Base-by-base conservation (phyloP, 2,113 vertebrate genomes). In the Plotosus lineatus region DNA sequence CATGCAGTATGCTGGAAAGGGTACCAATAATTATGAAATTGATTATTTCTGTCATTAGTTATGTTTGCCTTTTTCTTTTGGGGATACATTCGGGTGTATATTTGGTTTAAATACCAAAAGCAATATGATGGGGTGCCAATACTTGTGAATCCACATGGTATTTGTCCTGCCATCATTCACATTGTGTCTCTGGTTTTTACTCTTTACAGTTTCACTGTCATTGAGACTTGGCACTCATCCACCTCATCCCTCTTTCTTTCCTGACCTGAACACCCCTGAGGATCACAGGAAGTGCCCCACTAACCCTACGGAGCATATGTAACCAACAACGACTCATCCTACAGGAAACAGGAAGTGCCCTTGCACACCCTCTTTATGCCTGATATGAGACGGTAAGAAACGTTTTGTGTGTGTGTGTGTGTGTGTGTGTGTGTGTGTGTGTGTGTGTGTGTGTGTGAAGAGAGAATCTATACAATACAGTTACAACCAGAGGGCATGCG, bases 271-370 rank as follows among this genome's bases (percentile, higher is more conserved):
- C 58, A 31, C 66, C 55, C 51, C 44, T 50, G 51, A 4, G 38
- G 80, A 78, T 46, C 72, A 60, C 80, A 84, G 83, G 83, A 82
- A 84, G 77, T 77, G 50, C 68, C 23, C 71, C 60, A 46, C 46
- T 71, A 15, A 75, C 82, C 80, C 68, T 15, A 69, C 56, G 15
- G 82, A 87, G 81, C 82, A 36, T 40, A 68, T 19, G 65, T 86
- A 88, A 86, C 84, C 77, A 81, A 78, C 44, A 73, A 77, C 53
- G 7, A 50, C 79, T 88, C 86, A 84, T 91, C 86, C 81, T 82
- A 42, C 85, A 89, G 90, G 88, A 91, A 90, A 86, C 87, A 90
- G 90, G 88, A 91, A 90, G 85, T 69, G 83, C 80, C 86, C 74
- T 84, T 55, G 53, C 82, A 84, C 63, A 80, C 88, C 89, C 83